Evolutionary conservation across 2,888 invertebrate species (phyloP), one percentile per base, ranked within the genome.

Genomic region (Crematogaster levior): DNA sequence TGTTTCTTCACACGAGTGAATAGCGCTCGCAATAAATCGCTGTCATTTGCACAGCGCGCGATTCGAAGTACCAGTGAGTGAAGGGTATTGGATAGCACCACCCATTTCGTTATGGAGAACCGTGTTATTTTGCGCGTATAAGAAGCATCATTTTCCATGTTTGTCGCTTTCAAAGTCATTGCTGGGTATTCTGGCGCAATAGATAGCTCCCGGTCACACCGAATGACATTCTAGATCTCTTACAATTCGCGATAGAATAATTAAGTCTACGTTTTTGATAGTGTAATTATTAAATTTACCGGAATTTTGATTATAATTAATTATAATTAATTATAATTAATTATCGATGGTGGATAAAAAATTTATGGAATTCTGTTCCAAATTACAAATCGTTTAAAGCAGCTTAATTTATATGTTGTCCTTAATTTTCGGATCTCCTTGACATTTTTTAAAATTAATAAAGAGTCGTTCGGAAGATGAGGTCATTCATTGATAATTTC

Each of bases 151-250:
- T 37, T 85, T 63, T 88, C 89, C 88, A 91, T 89, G 86, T 91
- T 91, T 87, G 91, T 88, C 87, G 83, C 70, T 89, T 90, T 91
- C 92, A 92, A 93, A 92, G 92, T 90, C 92, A 91, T 89, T 90
- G 93, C 93, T 90, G 83, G 88, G 53, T 91, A 92, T 92, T 91
- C 88, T 91, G 91, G 89, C 88, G 85, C 88, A 91, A 89, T 85
- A 90, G 88, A 89, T 88, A 86, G 15, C 27, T 58, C 12, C 34
- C 27, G 27, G 3, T 7, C 15, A 9, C 27, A 9, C 43, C 21
- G 18, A 70, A 24, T 51, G 53, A 5, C 18, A 37, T 37, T 21
- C 34, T 53, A 24, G 18, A 37, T 24, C 21, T 21, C n/a, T 24
- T 7, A 53, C 24, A 37, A 70, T 53, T 53, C 9, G 3, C 15